phyloP scores from a whole-genome alignment of 2,888 invertebrate species.

The Meiosimyza decipiens region DNA sequence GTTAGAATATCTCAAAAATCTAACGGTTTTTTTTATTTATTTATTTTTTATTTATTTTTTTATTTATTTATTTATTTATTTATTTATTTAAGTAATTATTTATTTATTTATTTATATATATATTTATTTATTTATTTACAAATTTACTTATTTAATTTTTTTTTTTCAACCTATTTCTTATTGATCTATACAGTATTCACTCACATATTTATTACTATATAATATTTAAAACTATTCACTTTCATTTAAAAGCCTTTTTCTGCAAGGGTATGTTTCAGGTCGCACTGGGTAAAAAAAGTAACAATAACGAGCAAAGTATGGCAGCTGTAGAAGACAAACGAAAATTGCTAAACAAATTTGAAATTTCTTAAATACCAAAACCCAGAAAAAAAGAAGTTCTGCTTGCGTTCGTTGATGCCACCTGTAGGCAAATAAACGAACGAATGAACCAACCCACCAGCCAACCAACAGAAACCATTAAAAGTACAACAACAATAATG shows the following conservation, averaged over 20 bases:
- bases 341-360: slow-evolving; percentile 6
- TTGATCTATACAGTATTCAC: too few species aligned
- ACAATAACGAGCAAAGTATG: background rate
- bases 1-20: too few species aligned
- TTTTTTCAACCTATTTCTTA: too few species aligned
- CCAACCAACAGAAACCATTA: background rate
- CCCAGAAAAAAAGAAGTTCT: background rate
- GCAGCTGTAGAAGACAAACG: background rate
- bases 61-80: too few species aligned
- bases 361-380: slow-evolving; percentile 29
- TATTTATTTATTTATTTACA: too few species aligned
- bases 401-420: slow-evolving; percentile 7
- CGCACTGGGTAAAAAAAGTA: background rate
- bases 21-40: too few species aligned
- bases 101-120: too few species aligned
- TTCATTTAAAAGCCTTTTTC: background rate
- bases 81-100: too few species aligned
- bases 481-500: background rate
- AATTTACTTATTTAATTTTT: too few species aligned
- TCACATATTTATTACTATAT: too few species aligned
- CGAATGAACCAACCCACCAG: background rate
- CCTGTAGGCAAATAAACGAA: slow-evolving; percentile 35
- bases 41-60: too few species aligned
- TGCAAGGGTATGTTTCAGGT: background rate
- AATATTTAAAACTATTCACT: too few species aligned